Percentiles rank a stretch among this genome's conserved stretches.
These are phyloP conservation scores for Nannobrachium achirus DNA, from an alignment of 2,113 vertebrate genomes.

Conservation along the genomic window DNA sequence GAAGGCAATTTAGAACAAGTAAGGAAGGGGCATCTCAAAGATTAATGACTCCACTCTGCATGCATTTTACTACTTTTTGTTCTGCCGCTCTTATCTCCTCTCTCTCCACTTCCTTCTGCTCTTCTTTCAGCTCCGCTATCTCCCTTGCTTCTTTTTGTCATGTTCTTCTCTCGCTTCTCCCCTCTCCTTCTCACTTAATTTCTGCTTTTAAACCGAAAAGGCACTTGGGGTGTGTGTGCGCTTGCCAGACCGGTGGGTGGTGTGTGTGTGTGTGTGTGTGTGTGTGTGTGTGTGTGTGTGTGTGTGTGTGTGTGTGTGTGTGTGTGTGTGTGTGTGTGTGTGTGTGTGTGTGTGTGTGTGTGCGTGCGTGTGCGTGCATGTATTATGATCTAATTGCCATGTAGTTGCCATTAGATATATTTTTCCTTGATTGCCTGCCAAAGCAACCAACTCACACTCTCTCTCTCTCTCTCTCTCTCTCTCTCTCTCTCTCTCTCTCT, in stretches of 20 bases:
- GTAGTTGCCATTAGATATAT: too few relatives aligned
- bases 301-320: too few relatives aligned
- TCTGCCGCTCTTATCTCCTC: slow-evolving; percentile 40
- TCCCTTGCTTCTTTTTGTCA: slow-evolving; percentile 20
- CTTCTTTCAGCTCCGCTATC: slow-evolving; percentile 16
- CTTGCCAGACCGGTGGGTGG: too few relatives aligned
- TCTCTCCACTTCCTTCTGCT: slow-evolving; percentile 21
- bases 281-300: too few relatives aligned
- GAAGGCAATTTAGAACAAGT: slow-evolving; percentile 59
- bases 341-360: too few relatives aligned
- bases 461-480: too few relatives aligned
- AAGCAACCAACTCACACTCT: too few relatives aligned
- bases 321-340: too few relatives aligned
- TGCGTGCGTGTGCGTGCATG: too few relatives aligned
- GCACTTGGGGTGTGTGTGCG: neutral
- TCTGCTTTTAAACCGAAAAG: neutral
- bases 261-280: too few relatives aligned
- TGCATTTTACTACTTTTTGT: slow-evolving; percentile 58
- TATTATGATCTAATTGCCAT: too few relatives aligned
- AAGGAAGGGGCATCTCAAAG: slow-evolving; percentile 48
- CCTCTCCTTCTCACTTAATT: slow-evolving; percentile 9
- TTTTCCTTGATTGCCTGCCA: too few relatives aligned
- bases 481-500: slow-evolving; percentile 9
- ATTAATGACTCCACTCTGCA: slow-evolving; percentile 63
- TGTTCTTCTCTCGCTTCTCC: neutral